Percentiles rank a stretch among this genome's conserved stretches.
Conservation (phyloP, 2,797 vertebrate species). For the Steatocranus sp. region DNA sequence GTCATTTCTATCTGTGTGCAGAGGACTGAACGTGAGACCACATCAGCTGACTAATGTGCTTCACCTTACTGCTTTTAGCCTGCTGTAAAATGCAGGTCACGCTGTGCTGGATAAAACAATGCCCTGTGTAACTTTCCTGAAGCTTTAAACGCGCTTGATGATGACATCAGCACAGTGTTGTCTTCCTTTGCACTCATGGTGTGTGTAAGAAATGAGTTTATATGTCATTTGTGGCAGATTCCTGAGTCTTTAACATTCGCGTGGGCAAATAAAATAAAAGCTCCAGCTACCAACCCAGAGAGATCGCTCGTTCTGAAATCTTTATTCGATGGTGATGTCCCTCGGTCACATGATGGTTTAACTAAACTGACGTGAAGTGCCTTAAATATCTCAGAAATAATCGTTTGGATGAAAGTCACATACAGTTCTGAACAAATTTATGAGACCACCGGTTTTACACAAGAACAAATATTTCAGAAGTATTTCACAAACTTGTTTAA, state of each 20-base stretch:
- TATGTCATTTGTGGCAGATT: not conserved
- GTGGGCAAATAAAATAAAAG: not conserved
- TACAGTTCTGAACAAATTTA: not conserved
- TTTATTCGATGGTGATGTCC: not conserved
- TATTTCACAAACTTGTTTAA: not conserved
- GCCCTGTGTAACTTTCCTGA: not conserved
- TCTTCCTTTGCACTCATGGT: not conserved
- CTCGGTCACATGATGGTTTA: not conserved
- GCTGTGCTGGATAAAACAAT: not conserved
- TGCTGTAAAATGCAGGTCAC: not conserved
- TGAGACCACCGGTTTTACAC: not conserved
- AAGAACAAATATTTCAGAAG: not conserved
- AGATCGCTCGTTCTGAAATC: not conserved
- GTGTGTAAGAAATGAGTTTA: not conserved
- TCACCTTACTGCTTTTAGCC: not conserved
- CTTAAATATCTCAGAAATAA: not conserved
- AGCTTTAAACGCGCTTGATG: not conserved
- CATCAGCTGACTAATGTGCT: not conserved
- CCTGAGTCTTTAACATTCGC: not conserved
- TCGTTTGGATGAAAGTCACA: not conserved
- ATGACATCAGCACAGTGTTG: not conserved
- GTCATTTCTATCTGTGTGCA: not conserved
- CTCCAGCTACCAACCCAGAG: not conserved
- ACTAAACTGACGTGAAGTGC: not conserved
- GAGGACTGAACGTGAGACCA: not conserved